These are phyloP conservation scores for Agapostemon virescens DNA, from an alignment of 2,888 invertebrate genomes.

Conservation along the genomic window DNA sequence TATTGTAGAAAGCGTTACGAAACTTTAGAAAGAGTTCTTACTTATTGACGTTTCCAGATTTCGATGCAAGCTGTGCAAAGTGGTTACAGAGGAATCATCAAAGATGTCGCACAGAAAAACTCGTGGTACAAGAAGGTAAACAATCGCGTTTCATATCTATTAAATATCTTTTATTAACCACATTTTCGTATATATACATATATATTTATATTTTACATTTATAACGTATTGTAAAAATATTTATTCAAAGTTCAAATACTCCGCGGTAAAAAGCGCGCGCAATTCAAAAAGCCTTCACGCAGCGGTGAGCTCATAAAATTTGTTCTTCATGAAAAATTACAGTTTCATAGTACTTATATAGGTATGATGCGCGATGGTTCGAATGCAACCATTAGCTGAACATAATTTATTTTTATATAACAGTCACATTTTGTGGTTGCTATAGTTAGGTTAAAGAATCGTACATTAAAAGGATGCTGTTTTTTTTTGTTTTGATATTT, in stretches of 20 bases:
- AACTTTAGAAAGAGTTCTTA: neutral
- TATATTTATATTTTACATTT: neutral
- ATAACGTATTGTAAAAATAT: neutral
- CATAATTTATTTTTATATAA: too few species aligned
- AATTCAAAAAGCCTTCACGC: neutral
- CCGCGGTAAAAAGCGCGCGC: neutral
- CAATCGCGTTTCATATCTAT: neutral
- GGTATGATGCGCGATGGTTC: too few species aligned
- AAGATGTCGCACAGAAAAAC: neutral
- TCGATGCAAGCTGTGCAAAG: neutral
- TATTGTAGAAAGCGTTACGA: neutral
- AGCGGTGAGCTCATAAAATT: neutral
- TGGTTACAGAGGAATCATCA: neutral
- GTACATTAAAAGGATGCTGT: too few species aligned
- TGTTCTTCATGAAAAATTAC: too few species aligned
- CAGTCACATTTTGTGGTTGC: too few species aligned
- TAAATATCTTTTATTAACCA: neutral
- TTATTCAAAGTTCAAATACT: neutral
- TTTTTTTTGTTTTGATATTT: too few species aligned
- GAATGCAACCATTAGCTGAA: too few species aligned
- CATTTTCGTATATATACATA: neutral
- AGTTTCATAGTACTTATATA: too few species aligned
- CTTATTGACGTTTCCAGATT: neutral
- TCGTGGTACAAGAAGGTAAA: neutral
- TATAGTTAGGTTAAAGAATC: too few species aligned